Conservation (phyloP, 2,888 invertebrate species). For the Allygus modestus region DNA sequence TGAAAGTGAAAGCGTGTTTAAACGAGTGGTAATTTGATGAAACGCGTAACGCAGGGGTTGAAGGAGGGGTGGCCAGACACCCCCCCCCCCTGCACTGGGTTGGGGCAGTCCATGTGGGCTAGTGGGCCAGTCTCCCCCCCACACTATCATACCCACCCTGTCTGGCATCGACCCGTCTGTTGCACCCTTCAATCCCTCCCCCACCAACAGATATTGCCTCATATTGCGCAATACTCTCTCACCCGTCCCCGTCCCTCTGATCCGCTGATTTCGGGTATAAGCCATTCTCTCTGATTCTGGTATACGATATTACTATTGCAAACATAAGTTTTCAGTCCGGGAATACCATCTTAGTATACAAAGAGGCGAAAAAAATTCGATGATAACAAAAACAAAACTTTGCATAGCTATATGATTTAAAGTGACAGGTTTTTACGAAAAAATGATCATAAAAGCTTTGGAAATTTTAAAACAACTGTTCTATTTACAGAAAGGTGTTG, state of each 20-base stretch:
- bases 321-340: too few species aligned
- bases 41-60: constrained; percentile 17
- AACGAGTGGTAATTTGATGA: constrained; percentile 19
- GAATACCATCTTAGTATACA: too few species aligned
- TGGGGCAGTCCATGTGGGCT: constrained; percentile 58
- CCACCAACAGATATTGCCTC: constrained; percentile 37
- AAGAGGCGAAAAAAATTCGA: too few species aligned
- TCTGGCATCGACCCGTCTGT: constrained; percentile 56
- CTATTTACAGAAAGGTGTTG: too few species aligned
- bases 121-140: constrained; percentile 41
- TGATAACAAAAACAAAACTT: too few species aligned
- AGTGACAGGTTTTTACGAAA: too few species aligned
- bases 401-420: too few species aligned
- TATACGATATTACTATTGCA: not conserved
- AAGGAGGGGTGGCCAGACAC: not conserved
- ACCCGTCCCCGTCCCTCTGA: not conserved
- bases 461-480: too few species aligned
- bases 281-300: not conserved
- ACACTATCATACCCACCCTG: not conserved
- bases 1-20: constrained; percentile 34
- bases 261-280: constrained; percentile 5
- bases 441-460: too few species aligned
- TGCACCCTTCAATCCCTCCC: not conserved
- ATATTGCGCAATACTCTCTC: constrained; percentile 45
- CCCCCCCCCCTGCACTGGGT: not conserved